These are phyloP conservation scores for Aplocera efformata DNA, from an alignment of 2,888 invertebrate genomes.

Conservation along the genomic window DNA sequence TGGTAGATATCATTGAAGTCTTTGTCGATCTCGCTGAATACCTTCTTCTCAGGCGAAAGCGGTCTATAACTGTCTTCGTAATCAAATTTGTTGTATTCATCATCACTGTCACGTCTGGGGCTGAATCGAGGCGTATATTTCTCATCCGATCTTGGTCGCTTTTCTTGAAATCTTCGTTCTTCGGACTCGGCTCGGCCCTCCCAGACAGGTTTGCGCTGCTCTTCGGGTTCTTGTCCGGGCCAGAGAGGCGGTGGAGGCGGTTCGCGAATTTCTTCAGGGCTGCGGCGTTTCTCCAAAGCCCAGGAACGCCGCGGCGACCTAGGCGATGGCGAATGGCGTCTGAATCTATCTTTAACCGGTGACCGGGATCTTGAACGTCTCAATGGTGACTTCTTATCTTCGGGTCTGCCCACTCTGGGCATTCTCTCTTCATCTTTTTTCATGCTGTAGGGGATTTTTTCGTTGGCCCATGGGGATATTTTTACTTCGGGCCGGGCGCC, in stretches of 20 bases:
- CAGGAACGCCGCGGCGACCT: slow-evolving; percentile 61
- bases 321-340: slow-evolving; percentile 58
- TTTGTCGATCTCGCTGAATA: slow-evolving; percentile 42
- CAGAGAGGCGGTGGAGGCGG: slow-evolving; percentile 64
- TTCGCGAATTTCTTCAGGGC: slow-evolving; percentile 44
- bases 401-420: slow-evolving; percentile 29
- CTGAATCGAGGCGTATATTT: slow-evolving; percentile 16
- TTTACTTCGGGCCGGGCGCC: slow-evolving; percentile 34
- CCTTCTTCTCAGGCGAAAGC: slow-evolving; percentile 29
- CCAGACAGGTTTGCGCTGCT: slow-evolving; percentile 24
- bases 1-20: slow-evolving; percentile 64
- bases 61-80: slow-evolving; percentile 17
- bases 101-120: slow-evolving; percentile 12
- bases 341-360: slow-evolving; percentile 53
- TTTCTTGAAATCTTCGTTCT: slow-evolving; percentile 39
- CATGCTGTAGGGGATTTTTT: slow-evolving; percentile 15
- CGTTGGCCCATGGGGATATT: slow-evolving; percentile 44
- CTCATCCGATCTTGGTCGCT: slow-evolving; percentile 18
- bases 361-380: slow-evolving; percentile 58
- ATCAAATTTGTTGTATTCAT: slow-evolving; percentile 27
- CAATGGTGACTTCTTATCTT: slow-evolving; percentile 31
- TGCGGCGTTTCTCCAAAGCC: slow-evolving; percentile 64
- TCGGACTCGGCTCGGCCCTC: slow-evolving; percentile 22
- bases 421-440: slow-evolving; percentile 49
- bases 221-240: slow-evolving; percentile 47